phyloP scores from a whole-genome alignment of 2,888 invertebrate genomes.

The Drosophila nr. perissopoda region DNA sequence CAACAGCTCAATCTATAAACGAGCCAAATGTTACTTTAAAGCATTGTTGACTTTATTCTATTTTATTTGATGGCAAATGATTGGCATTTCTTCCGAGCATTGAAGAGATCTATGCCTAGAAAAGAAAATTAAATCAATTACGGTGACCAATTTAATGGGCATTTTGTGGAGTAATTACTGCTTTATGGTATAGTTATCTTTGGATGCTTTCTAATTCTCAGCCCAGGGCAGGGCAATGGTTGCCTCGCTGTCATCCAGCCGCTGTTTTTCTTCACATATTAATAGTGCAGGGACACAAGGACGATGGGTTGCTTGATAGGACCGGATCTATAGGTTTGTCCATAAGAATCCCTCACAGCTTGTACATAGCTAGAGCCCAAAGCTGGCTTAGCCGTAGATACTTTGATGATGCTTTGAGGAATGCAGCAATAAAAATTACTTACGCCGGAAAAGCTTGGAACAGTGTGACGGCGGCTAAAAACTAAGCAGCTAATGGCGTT shows the following conservation, averaged over 20 bases:
- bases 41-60: background rate
- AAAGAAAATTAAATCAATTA: background rate
- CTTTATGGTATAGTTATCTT: conserved; percentile 12
- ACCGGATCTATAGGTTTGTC: background rate
- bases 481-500: conserved; percentile 70
- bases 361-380: conserved; percentile 23
- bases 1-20: background rate
- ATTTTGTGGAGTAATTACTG: conserved; percentile 18
- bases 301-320: background rate
- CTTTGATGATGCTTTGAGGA: conserved; percentile 65
- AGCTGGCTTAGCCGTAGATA: conserved; percentile 53
- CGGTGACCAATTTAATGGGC: conserved; percentile 12
- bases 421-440: conserved; percentile 72
- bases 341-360: conserved; percentile 4
- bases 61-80: background rate
- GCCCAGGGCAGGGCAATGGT: background rate
- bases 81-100: background rate
- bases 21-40: background rate
- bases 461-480: conserved; percentile 17
- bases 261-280: conserved; percentile 18
- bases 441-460: background rate
- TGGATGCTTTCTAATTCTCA: conserved; percentile 5
- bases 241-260: background rate
- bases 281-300: conserved; percentile 19
- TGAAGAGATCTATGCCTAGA: background rate